phyloP scores from a whole-genome alignment of 37 sponge, comb jelly and placozoan species.

The Chondrilla cf. caribensis region DNA sequence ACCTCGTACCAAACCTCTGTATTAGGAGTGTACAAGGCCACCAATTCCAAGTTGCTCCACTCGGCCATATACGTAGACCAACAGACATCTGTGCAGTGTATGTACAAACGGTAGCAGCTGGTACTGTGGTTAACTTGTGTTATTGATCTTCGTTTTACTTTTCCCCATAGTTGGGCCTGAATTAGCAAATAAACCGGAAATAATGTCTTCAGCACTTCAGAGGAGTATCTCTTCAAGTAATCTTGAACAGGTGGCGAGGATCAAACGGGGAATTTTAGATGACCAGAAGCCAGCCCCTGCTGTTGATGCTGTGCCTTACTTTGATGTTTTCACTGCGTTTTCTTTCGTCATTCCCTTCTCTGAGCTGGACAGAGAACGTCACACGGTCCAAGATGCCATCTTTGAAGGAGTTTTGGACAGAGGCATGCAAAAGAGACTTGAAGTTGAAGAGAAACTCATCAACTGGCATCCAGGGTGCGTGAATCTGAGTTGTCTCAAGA shows the following conservation, averaged over 20 bases:
- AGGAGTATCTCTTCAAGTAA: conserved; percentile 4
- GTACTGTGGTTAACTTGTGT: no score
- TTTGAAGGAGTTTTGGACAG: neutral
- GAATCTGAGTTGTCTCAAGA: conserved; percentile 41
- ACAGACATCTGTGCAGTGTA: no score
- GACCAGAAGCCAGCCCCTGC: neutral
- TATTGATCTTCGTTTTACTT: no score
- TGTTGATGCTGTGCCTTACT: neutral
- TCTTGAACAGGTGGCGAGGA: neutral
- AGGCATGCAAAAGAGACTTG: conserved; percentile 4
- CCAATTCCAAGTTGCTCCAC: no score
- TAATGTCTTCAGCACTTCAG: neutral
- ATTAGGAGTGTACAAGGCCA: no score
- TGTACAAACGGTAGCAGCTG: no score
- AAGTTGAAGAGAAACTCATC: conserved; percentile 8
- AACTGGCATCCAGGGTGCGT: conserved; percentile 49
- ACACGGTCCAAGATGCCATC: neutral
- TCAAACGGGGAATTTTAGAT: neutral
- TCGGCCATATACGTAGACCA: no score
- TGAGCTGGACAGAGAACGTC: neutral
- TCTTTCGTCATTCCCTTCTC: conserved; percentile 13
- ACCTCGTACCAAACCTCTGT: no score
- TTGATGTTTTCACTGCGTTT: neutral
- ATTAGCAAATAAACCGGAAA: no score
- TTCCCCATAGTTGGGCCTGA: no score